Conservation (phyloP, 1,140 invertebrate species). For the Bombyx mori region ASM3026992v2 NC_085122.1:4527001-4527500, state of each 20-base stretch:
- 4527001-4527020: conserved; percentile 17
- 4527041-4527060: conserved; percentile 12
- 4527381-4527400: too few relatives aligned
- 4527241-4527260: background rate
- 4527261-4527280: background rate
- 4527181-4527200: background rate
- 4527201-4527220: background rate
- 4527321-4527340: too few relatives aligned
- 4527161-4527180: conserved; percentile 1
- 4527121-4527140: conserved; percentile 1
- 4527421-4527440: too few relatives aligned
- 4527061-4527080: conserved; percentile 16
- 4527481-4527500: too few relatives aligned
- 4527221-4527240: background rate
- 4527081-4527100: conserved; percentile 5
- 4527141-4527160: background rate
- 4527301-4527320: too few relatives aligned
- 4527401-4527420: too few relatives aligned
- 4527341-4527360: too few relatives aligned
- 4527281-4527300: background rate
- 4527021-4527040: conserved; percentile 3
- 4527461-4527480: too few relatives aligned
- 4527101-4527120: conserved; percentile 3
- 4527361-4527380: too few relatives aligned
- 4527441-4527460: too few relatives aligned